Evolutionary conservation across 2,797 vertebrate species (phyloP).

Genomic region (Mionectes olivaceus): DNA sequence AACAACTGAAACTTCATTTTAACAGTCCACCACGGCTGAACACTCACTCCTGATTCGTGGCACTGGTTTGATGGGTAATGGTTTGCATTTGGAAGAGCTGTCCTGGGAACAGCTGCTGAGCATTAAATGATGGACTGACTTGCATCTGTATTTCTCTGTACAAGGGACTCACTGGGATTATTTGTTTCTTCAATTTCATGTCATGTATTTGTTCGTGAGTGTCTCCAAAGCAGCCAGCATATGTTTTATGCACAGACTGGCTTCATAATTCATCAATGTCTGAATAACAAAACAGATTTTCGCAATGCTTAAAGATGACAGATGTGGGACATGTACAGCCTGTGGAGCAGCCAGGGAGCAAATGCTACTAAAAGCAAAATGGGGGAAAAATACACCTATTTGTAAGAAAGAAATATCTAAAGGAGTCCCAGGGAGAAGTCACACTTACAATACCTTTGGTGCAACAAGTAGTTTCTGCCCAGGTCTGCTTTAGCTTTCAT

Average conservation of each 20-base stretch:
- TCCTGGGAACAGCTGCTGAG: not conserved
- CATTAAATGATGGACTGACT: not conserved
- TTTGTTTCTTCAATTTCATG: not conserved
- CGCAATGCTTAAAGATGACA: not conserved
- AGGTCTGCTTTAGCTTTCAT: not conserved
- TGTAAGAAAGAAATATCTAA: not conserved
- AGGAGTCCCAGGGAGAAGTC: not conserved
- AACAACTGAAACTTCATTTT: not conserved
- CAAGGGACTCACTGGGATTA: not conserved
- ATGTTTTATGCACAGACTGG: not conserved
- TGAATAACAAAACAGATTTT: not conserved
- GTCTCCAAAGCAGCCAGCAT: not conserved
- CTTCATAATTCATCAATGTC: not conserved
- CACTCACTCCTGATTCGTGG: rapidly evolving
- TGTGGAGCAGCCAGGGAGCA: rapidly evolving
- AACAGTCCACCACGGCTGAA: not conserved
- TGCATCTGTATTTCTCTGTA: not conserved
- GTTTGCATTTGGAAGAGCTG: not conserved
- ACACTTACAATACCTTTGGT: not conserved
- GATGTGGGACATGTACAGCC: not conserved
- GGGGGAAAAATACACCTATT: not conserved
- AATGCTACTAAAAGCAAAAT: not conserved
- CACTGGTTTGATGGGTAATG: not conserved
- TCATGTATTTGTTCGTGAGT: not conserved
- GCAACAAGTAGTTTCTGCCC: not conserved